Evolutionary conservation across 2,113 vertebrate species (phyloP).

Genomic region (Epinephelus cyanopodus): DNA sequence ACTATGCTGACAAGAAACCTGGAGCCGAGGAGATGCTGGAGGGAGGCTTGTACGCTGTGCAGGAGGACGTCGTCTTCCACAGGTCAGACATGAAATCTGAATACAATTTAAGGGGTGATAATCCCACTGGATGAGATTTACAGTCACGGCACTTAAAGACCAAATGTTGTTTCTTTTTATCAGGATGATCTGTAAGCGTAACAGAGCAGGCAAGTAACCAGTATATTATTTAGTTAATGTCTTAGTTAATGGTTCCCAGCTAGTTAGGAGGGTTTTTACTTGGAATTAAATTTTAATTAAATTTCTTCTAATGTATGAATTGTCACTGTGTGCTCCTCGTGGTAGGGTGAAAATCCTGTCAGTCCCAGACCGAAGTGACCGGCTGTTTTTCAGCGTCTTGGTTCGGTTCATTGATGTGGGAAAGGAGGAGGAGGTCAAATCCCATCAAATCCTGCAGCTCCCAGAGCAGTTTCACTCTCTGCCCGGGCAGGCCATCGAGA

Average conservation of each 20-base stretch:
- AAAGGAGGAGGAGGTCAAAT: conserved; percentile 82
- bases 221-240: background rate
- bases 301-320: too few relatives aligned
- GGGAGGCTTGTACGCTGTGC: conserved; percentile 78
- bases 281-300: too few relatives aligned
- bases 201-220: background rate
- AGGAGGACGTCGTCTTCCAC: conserved; percentile 74
- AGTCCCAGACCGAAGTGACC: conserved; percentile 53
- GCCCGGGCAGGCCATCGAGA: conserved; percentile 90
- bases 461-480: conserved; percentile 85
- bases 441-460: conserved; percentile 86
- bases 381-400: conserved; percentile 64
- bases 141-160: background rate
- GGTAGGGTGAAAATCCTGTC: conserved; percentile 89
- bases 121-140: background rate
- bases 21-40: conserved; percentile 59
- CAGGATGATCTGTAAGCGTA: background rate
- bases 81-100: conserved; percentile 66
- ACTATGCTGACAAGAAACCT: conserved; percentile 69
- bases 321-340: background rate
- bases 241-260: background rate
- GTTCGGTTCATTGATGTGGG: conserved; percentile 90
- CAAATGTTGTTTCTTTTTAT: background rate
- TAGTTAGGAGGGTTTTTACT: too few relatives aligned
- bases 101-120: background rate